These are phyloP conservation scores for Maccullochella peelii DNA, from an alignment of 2,113 vertebrate genomes.

Conservation along the genomic window DNA sequence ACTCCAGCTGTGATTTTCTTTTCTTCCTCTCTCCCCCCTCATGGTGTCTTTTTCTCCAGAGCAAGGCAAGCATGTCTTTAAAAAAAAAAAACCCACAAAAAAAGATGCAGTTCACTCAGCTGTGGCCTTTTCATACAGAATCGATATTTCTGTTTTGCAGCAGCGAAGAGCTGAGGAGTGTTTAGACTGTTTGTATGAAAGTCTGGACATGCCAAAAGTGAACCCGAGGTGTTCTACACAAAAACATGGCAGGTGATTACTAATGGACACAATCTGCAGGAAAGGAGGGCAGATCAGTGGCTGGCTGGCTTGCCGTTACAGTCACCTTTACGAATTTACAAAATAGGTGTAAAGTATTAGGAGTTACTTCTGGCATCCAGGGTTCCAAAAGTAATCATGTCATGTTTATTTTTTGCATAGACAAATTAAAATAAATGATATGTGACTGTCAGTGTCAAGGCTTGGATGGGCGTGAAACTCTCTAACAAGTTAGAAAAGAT, in stretches of 20 bases:
- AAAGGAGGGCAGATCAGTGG: conserved; percentile 4
- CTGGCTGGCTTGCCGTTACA: neutral
- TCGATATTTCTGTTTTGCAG: conserved; percentile 54
- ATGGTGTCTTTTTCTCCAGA: conserved; percentile 19
- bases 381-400: neutral
- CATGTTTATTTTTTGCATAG: neutral
- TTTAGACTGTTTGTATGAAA: neutral
- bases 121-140: conserved; percentile 47
- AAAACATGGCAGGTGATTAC: conserved; percentile 49
- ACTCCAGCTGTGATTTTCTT: conserved; percentile 52
- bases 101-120: conserved; percentile 53
- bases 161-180: neutral
- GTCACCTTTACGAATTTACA: neutral
- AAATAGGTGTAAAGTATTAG: neutral
- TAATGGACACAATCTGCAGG: conserved; percentile 46
- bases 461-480: neutral
- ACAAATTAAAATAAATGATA: no score
- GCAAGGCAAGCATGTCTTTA: conserved; percentile 22
- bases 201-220: conserved; percentile 17
- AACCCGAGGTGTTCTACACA: conserved; percentile 27
- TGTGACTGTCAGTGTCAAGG: neutral
- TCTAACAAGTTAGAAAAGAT: neutral
- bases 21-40: conserved; percentile 8
- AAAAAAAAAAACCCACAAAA: no score
- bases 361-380: neutral